A percentile compares a stretch with the other conserved stretches of the same genome.
phyloP scores from a whole-genome alignment of 1,140 invertebrate species.

The Pseudoatta argentina region DNA sequence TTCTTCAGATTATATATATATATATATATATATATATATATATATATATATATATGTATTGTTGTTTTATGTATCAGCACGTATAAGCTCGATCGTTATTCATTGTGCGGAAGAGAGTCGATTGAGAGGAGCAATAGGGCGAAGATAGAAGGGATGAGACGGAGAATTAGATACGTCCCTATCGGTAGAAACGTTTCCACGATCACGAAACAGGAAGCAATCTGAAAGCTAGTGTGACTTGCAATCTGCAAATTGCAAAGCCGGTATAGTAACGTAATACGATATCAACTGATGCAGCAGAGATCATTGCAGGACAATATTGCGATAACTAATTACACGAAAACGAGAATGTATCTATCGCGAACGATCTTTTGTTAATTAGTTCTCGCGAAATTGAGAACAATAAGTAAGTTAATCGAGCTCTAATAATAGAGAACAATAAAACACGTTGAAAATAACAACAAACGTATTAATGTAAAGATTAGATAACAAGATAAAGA shows the following conservation, averaged over 20 bases:
- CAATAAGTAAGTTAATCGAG: not conserved
- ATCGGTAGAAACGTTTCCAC: constrained; percentile 31
- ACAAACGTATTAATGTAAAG: not conserved
- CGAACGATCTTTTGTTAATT: not conserved
- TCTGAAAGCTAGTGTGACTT: constrained; percentile 52
- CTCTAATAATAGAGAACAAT: not conserved
- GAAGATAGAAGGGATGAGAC: not conserved
- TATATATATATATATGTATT: not conserved
- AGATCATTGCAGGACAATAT: not conserved
- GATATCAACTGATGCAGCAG: too few relatives aligned
- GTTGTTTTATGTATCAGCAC: not conserved
- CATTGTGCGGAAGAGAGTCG: constrained; percentile 23
- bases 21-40: not conserved
- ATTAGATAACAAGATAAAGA: not conserved
- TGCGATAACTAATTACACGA: constrained; percentile 17
- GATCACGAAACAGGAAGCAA: constrained; percentile 10
- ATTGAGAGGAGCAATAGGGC: constrained; percentile 30
- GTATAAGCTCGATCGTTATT: constrained; percentile 14
- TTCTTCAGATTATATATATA: not conserved
- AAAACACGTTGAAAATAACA: not conserved
- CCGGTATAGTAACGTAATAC: not conserved
- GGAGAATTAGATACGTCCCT: constrained; percentile 21
- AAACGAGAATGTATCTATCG: not conserved
- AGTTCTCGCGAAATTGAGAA: not conserved
- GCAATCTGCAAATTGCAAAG: constrained; percentile 52